These are phyloP conservation scores for Apogon talboti DNA, from an alignment of 2,797 vertebrate species.

Conservation along the genomic window DNA sequence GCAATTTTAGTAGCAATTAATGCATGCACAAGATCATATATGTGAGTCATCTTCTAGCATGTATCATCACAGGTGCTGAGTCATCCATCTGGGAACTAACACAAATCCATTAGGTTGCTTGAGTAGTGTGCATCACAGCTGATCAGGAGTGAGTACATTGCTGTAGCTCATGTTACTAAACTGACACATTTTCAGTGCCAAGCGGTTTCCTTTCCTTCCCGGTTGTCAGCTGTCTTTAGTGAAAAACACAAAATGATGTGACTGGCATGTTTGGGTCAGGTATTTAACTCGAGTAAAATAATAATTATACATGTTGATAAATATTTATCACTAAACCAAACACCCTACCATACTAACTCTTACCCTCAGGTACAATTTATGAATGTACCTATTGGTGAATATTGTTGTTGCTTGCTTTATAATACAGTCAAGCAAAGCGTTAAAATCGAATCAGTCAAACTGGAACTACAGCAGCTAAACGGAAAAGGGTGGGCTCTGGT, in stretches of 20 bases:
- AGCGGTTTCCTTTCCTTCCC: not conserved
- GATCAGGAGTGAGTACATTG: constrained; percentile 20
- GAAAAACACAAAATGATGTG: not conserved
- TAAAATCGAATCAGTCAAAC: constrained; percentile 29
- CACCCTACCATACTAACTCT: no score
- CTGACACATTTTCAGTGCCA: constrained; percentile 20
- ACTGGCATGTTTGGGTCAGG: no score
- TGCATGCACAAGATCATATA: not conserved
- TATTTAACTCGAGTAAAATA: no score
- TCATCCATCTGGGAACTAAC: constrained; percentile 37
- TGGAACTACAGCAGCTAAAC: constrained; percentile 9
- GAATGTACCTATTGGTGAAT: no score
- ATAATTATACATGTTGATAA: no score
- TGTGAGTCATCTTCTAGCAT: not conserved
- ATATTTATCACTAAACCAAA: no score
- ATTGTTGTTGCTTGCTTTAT: not conserved
- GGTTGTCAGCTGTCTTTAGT: no score
- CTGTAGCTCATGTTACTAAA: constrained; percentile 38
- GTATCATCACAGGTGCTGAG: constrained; percentile 19
- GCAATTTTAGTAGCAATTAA: not conserved
- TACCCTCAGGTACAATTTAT: no score
- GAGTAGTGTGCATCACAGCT: constrained; percentile 37
- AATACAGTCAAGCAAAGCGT: not conserved
- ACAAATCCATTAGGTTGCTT: constrained; percentile 8
- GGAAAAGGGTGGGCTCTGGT: constrained; percentile 66